Conservation (phyloP, 2,888 invertebrate species). For the Caenorhabditis panamensis region DNA sequence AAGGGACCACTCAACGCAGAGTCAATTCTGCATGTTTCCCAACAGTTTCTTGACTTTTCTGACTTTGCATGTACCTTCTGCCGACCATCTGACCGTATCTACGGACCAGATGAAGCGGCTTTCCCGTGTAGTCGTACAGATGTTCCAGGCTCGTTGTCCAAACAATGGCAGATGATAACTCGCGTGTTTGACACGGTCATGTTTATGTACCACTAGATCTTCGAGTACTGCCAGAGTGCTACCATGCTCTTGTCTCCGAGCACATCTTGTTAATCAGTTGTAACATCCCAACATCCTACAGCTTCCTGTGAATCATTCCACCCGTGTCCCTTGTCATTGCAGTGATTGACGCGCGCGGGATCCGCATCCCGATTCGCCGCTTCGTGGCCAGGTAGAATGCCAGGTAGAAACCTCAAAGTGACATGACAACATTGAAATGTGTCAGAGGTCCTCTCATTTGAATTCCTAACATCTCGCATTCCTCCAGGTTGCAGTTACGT, state of each 20-base stretch:
- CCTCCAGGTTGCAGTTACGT: not conserved
- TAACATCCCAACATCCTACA: constrained; percentile 9
- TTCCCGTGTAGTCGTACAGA: constrained; percentile 32
- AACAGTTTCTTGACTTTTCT: not conserved
- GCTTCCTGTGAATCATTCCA: constrained; percentile 47
- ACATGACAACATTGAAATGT: constrained; percentile 60
- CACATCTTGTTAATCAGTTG: constrained; percentile 30
- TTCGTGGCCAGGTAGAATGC: constrained; percentile 25
- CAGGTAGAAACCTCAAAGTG: constrained; percentile 59
- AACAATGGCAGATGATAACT: constrained; percentile 57
- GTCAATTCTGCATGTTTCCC: not conserved
- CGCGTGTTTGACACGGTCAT: constrained; percentile 52
- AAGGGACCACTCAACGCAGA: not conserved
- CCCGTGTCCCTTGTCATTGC: constrained; percentile 48
- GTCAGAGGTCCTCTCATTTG: constrained; percentile 31
- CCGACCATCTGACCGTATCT: not conserved
- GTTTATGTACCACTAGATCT: constrained; percentile 49
- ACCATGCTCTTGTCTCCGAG: constrained; percentile 9
- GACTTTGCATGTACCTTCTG: not conserved
- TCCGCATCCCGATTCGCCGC: not conserved
- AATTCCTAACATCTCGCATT: constrained; percentile 15
- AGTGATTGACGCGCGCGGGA: constrained; percentile 48
- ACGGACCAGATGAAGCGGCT: not conserved
- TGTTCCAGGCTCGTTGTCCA: constrained; percentile 49
- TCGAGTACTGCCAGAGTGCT: constrained; percentile 21